These are phyloP conservation scores for Embiotoca jacksoni DNA, from an alignment of 2,113 vertebrate genomes.

Conservation along the genomic window DNA sequence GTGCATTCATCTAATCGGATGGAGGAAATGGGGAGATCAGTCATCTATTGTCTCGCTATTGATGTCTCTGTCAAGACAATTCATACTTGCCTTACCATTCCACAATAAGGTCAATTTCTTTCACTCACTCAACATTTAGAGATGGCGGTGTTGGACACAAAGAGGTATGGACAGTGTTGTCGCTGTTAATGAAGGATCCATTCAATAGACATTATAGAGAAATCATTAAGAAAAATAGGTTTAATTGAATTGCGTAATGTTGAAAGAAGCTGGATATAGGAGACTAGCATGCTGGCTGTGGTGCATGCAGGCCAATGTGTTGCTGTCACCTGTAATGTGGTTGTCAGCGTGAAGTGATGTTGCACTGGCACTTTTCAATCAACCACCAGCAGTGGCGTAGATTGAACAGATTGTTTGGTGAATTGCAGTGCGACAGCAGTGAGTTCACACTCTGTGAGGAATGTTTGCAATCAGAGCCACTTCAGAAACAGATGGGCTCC, in stretches of 20 bases:
- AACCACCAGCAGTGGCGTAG: slow-evolving; percentile 60
- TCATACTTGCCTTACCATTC: neutral
- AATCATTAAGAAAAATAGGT: neutral
- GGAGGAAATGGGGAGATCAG: slow-evolving; percentile 8
- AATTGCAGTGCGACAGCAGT: slow-evolving; percentile 55
- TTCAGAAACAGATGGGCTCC: slow-evolving; percentile 75
- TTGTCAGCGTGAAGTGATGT: slow-evolving; percentile 59
- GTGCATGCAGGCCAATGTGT: slow-evolving; percentile 9
- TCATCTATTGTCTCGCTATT: neutral
- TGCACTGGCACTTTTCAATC: slow-evolving; percentile 57
- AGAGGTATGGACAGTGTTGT: neutral
- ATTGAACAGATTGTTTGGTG: slow-evolving; percentile 73
- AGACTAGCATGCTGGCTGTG: slow-evolving; percentile 1
- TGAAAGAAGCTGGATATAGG: slow-evolving; percentile 4
- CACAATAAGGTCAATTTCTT: too few species aligned
- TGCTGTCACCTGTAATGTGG: slow-evolving; percentile 31
- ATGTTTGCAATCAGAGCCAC: slow-evolving; percentile 73
- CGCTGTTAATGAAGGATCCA: neutral
- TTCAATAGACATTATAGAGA: neutral
- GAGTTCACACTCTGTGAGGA: slow-evolving; percentile 65
- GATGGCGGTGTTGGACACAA: neutral
- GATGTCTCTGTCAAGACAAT: neutral
- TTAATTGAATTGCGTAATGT: neutral
- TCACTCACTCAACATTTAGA: neutral
- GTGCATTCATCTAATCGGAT: neutral